Base-by-base conservation (phyloP, 2,888 invertebrate species). In the Archaeoteleia sp. region DNA sequence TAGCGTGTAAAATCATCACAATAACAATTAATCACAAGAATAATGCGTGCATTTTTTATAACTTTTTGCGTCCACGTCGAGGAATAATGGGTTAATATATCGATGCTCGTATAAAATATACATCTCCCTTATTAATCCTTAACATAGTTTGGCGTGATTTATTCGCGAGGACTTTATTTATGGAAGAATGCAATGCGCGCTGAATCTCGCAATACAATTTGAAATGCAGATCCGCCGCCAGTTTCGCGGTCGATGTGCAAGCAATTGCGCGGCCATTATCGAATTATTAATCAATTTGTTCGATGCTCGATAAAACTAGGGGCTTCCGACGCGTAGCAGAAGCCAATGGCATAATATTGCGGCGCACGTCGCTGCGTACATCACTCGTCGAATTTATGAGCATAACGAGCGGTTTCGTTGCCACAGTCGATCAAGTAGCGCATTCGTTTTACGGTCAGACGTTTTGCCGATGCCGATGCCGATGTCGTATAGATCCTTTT, bases 401-500 rank as follows among this genome's bases (percentile, higher is more conserved):
- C 65, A 53, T 62, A 67, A 72, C 62, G 55, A 70, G 69, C 51
- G 35, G 49, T 45, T 54, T 34, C 54, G 48, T 63, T 66, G 58
- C 39, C 39, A 39, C 39, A 17, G 39, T 39, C 17, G 37, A 51
- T 51, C 53, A 49, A 60, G 45, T 61, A 61, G 45, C 53, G 30
- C 51, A 49, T 45, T 25, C 32, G 57, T 67, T 60, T 48, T 63
- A 53, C 43, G 57, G 68, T 54, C 62, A 63, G 60, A 46, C 67
- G 40, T 58, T 20, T 20, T 34, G 23, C 10, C 49, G 14, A 86
- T 81, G 17, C 14, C 34, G 13, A 34, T 13, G 14, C n/a, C 20
- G 77, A 15, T 29, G 10, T 29, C n/a, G n/a, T n/a, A n/a, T 37
- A 20, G 55, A 43, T 30, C 30, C 17, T 30, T 25, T 37, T 34